Percentiles rank a stretch among this genome's conserved stretches.
phyloP scores from a whole-genome alignment of 1,140 invertebrate genomes.

The Sitodiplosis mosellana region DNA sequence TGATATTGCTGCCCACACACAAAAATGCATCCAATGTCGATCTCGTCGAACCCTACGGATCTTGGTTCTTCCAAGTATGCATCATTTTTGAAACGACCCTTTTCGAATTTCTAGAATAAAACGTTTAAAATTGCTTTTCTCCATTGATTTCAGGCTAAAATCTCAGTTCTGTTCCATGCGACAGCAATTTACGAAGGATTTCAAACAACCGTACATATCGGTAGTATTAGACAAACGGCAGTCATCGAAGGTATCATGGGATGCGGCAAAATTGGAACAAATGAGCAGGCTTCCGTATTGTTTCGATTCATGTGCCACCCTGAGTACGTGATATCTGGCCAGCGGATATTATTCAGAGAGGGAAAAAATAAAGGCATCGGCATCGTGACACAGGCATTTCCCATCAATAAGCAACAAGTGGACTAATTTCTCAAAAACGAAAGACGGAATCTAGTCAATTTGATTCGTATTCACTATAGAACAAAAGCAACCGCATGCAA shows the following conservation, averaged over 20 bases:
- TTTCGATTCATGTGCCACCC: constrained; percentile 80
- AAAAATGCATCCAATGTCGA: constrained; percentile 11
- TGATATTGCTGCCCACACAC: constrained; percentile 47
- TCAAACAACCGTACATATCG: constrained; percentile 87
- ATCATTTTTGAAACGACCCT: not conserved
- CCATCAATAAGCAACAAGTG: not conserved
- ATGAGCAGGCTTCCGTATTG: constrained; percentile 68
- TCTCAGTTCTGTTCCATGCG: constrained; percentile 65
- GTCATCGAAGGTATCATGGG: constrained; percentile 43
- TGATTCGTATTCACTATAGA: no score
- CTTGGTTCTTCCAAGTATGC: constrained; percentile 57
- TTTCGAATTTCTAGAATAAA: no score
- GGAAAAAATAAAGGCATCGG: constrained; percentile 81
- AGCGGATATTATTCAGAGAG: constrained; percentile 72
- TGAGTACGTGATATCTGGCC: constrained; percentile 78
- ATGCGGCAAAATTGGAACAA: constrained; percentile 36
- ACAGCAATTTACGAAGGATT: constrained; percentile 67
- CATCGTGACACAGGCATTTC: constrained; percentile 69
- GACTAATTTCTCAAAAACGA: no score
- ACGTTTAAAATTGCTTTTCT: no score
- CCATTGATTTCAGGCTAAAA: constrained; percentile 47
- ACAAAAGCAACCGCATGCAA: no score
- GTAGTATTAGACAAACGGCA: constrained; percentile 86
- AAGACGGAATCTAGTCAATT: no score
- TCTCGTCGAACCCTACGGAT: constrained; percentile 35